Base-by-base conservation (phyloP, 30 jellyfish, hydroid and myxozoan genomes). In the Pelagia noctiluca region DNA sequence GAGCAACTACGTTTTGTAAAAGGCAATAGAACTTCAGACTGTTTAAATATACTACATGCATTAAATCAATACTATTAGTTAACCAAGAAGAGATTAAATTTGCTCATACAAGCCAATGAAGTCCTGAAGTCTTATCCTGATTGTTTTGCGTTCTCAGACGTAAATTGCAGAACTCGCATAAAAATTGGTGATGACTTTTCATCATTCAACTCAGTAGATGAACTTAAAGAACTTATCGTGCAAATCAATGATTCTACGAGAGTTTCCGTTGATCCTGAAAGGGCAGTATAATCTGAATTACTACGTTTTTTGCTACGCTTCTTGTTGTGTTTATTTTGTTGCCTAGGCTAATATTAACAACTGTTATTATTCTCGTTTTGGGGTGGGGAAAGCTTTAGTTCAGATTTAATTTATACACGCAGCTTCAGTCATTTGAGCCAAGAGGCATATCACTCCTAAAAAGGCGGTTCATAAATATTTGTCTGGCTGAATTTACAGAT, bases 111-210 rank as follows among this genome's bases (percentile, higher is more conserved):
- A 42, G 57, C 57, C 57, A 42, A 16, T 5, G 57, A 42, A 42
- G 57, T 42, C 57, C 57, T 42, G 57, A 42, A 42, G 16, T 42
- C 57, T 42, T 42, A 42, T 42, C 57, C 57, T 42, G 57, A 42
- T 42, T 42, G 57, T 42, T 42, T 42, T 42, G 57, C 57, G 57
- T 42, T 42, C 57, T 42, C 57, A 42, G 57, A 42, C 57, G 57
- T 42, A 42, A 42, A 42, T 42, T 42, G 57, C 16, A 42, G 16
- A 42, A 42, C 57, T 16, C 57, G 57, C 57, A 16, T 42, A 42
- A 42, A 42, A 42, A 42, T 42, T 42, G 57, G 57, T 42, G 57
- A 42, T 42, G 57, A 42, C 57, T 42, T 5, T 42, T 42, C 57
- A 42, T 16, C 16, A 42, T 42, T 42, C 16, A 42, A 42, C 57